Evolutionary conservation across 2,888 invertebrate species (phyloP), one percentile per base, ranked within the genome.

Genomic region (Monochamus alternatus): DNA sequence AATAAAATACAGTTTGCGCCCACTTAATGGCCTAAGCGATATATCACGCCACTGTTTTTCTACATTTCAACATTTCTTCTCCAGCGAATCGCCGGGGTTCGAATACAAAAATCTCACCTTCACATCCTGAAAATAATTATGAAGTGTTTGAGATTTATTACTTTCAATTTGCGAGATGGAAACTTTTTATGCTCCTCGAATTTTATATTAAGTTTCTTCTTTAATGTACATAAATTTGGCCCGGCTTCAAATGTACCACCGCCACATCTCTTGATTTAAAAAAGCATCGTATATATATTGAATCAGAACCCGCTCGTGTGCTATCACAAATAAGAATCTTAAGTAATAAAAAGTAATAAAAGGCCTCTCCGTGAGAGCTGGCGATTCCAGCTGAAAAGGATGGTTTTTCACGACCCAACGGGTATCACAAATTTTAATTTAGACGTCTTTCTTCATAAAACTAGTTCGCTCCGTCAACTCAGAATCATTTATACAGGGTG

Each of bases 171-270:
- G 59, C 59, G 55, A 22, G 68, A 38, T 43, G 38, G 59, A 44
- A 68, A 68, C 14, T 68, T 68, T 68, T 68, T 68, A 43, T 30
- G 22, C 44, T 58, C 55, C 14, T 58, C 68, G 68, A 68, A 68
- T 68, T 68, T 68, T 58, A 68, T 68, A 68, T 68, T 68, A 68
- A 55, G 68, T 69, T 69, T 60, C 69, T 69, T 60, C 69, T 47
- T 51, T 60, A 31, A 69, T 69, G 60, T 22, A 69, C 69, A 69
- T 69, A 69, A 69, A 69, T 69, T 69, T 60, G 60, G 43, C 47
- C 14, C 51, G 69, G 8, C 60, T 60, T 44, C 47, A 60, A 60
- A 69, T 69, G 64, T 47, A 64, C 47, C 47, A 3, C n/a, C 22
- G 30, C 64, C 64, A 31, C 64, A 47, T 44, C 64, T 38, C 47